These are phyloP conservation scores for Enteromius radiatus DNA, from an alignment of 2,797 vertebrate species.

Conservation along the genomic window DNA sequence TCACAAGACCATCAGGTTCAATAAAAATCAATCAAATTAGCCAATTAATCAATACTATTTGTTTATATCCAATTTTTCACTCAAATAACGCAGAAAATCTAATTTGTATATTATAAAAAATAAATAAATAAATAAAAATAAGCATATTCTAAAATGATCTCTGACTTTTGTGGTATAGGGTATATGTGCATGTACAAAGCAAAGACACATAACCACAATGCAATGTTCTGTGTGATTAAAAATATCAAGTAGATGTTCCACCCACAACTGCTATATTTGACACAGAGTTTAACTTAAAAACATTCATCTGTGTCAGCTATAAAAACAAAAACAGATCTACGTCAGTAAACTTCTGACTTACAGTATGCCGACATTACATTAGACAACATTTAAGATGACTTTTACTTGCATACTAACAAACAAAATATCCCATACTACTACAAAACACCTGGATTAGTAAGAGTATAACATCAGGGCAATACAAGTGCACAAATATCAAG, in stretches of 20 bases:
- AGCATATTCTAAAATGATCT: not conserved
- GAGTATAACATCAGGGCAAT: not conserved
- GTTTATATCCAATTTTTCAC: not conserved
- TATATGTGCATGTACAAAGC: not conserved
- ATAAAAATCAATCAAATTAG: no score
- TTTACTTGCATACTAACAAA: not conserved
- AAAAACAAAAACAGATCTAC: conserved; percentile 6
- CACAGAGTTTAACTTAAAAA: not conserved
- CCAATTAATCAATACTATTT: no score
- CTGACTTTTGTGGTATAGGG: not conserved
- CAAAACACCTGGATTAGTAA: not conserved
- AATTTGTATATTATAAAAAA: not conserved
- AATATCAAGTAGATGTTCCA: not conserved
- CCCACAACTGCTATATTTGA: not conserved
- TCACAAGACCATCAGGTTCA: not conserved
- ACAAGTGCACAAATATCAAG: not conserved
- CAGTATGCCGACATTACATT: not conserved
- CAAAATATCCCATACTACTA: not conserved
- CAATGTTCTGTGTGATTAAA: not conserved
- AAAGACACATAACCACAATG: not conserved
- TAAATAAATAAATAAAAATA: not conserved
- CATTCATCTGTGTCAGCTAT: conserved; percentile 4
- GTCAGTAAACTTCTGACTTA: not conserved
- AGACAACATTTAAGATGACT: not conserved
- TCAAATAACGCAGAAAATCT: not conserved